Evolutionary conservation across 2,113 vertebrate species (phyloP).

Genomic region (Neodontobutis hainanensis): DNA sequence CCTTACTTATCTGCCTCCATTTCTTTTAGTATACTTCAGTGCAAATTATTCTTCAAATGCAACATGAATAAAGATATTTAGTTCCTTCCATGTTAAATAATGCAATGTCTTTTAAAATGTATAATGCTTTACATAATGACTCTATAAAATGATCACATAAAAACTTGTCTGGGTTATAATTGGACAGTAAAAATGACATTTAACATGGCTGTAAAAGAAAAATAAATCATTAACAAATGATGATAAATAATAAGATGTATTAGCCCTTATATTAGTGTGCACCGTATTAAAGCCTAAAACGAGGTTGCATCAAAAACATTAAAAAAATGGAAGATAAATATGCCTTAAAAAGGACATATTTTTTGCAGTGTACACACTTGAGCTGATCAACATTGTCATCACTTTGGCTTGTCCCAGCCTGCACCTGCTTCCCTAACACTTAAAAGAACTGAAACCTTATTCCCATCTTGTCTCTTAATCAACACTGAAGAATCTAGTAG

Average conservation of each 20-base stretch:
- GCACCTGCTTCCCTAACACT: conserved; percentile 55
- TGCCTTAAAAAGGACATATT: conserved; percentile 2
- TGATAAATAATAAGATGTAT: neutral
- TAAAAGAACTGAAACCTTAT: conserved; percentile 65
- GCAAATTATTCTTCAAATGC: neutral
- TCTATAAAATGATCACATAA: neutral
- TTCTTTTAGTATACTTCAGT: neutral
- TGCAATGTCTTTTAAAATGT: neutral
- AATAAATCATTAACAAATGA: neutral
- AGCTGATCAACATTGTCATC: conserved; percentile 37
- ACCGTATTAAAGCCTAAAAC: neutral
- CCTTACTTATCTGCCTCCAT: neutral
- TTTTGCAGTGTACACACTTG: conserved; percentile 38
- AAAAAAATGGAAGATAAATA: neutral
- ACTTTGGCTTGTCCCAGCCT: conserved; percentile 47
- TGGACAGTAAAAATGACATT: neutral
- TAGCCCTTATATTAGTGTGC: neutral
- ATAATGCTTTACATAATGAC: neutral
- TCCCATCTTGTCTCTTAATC: conserved; percentile 68
- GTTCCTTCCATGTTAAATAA: neutral
- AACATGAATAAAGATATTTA: neutral
- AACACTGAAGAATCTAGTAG: conserved; percentile 67
- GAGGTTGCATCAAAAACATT: neutral
- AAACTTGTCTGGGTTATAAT: neutral
- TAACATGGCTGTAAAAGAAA: neutral